These are phyloP conservation scores for Piprites chloris DNA, from an alignment of 2,113 vertebrate genomes.

Conservation along the genomic window DNA sequence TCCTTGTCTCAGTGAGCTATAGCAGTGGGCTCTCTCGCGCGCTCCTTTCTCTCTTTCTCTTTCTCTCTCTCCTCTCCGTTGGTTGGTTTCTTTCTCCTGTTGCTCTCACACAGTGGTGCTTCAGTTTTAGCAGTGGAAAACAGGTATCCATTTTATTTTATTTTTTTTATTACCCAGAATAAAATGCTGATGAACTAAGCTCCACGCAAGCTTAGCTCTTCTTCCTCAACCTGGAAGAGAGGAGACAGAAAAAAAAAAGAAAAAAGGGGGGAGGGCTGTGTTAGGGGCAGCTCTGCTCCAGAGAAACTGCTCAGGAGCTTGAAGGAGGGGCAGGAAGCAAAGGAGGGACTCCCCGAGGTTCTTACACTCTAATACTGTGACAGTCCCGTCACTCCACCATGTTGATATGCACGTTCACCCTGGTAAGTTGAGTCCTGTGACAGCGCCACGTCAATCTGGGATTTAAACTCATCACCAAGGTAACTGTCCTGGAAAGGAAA, in stretches of 20 bases:
- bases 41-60: conserved; percentile 51
- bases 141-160: conserved; percentile 97
- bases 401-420: conserved; percentile 98
- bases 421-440: conserved; percentile 99
- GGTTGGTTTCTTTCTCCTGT: conserved; percentile 85
- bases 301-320: rapidly evolving
- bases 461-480: conserved; percentile 98
- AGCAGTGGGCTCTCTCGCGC: conserved; percentile 79
- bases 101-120: conserved; percentile 95
- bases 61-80: conserved; percentile 71
- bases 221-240: conserved; percentile 77
- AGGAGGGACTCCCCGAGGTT: not conserved
- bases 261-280: rapidly evolving
- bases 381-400: conserved; percentile 96
- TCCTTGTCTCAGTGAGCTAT: conserved; percentile 78
- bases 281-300: not conserved
- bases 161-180: conserved; percentile 95
- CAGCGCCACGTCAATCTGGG: conserved; percentile 97
- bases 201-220: conserved; percentile 87
- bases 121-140: conserved; percentile 99
- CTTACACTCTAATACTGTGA: conserved; percentile 99
- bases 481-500: conserved; percentile 89
- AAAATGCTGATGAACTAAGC: conserved; percentile 95
- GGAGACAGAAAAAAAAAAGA: not conserved
- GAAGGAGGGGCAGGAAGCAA: not conserved